phyloP scores from a whole-genome alignment of 2,797 vertebrate genomes.

The Phylloscopus collybita region DNA sequence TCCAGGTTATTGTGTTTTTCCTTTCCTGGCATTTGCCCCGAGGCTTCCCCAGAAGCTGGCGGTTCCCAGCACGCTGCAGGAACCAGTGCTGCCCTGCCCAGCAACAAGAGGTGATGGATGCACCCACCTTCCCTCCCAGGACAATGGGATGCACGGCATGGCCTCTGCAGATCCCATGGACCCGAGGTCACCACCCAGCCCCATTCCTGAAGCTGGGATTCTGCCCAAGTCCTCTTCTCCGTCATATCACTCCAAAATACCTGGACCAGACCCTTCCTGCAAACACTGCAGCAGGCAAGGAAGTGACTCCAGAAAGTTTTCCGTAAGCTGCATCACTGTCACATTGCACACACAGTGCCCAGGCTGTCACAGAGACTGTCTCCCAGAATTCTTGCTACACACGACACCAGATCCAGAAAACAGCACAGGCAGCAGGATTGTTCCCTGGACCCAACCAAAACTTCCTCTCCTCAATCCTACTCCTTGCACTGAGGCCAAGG shows the following conservation, averaged over 20 bases:
- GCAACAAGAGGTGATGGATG: background rate
- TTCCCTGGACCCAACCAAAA: background rate
- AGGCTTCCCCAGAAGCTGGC: slow-evolving; percentile 20
- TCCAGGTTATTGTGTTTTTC: slow-evolving; percentile 33
- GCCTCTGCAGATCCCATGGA: background rate
- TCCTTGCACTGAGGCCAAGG: background rate
- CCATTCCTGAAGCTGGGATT: background rate
- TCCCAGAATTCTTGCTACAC: background rate
- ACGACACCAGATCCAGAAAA: background rate
- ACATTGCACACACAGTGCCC: background rate
- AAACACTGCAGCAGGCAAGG: background rate
- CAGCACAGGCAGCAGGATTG: background rate
- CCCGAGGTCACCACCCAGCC: background rate
- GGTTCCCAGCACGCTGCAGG: background rate
- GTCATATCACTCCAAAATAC: background rate
- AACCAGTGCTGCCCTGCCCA: background rate
- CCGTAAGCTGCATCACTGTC: background rate
- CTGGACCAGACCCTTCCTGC: background rate
- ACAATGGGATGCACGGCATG: background rate
- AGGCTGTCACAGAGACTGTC: background rate
- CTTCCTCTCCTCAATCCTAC: background rate
- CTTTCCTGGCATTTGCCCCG: slow-evolving; percentile 25
- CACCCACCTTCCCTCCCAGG: background rate
- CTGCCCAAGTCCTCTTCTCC: background rate
- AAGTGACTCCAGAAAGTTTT: background rate